A percentile compares a stretch with the other conserved stretches of the same genome.
Evolutionary conservation across 2,888 invertebrate genomes (phyloP).

Genomic region (Morpho achilles): DNA sequence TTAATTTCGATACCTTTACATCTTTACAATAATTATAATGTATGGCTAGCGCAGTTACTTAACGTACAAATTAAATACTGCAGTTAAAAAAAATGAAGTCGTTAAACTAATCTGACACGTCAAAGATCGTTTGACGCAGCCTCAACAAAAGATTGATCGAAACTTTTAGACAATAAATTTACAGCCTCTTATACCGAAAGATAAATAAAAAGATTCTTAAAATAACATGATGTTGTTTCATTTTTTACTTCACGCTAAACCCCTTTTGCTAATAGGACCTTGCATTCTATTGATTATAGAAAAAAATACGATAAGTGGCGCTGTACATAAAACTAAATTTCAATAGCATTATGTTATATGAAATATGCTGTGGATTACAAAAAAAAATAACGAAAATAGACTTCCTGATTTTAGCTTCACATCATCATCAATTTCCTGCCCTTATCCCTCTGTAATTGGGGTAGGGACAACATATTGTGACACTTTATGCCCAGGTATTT

Average conservation of each 20-base stretch:
- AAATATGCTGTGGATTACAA: too few species aligned
- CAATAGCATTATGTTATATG: too few species aligned
- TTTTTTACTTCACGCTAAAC: conserved; percentile 24
- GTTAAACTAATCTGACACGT: conserved; percentile 38
- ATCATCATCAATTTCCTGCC: too few species aligned
- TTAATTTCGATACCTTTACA: conserved; percentile 64
- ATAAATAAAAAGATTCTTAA: conserved; percentile 69
- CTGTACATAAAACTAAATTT: too few species aligned
- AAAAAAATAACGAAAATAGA: too few species aligned
- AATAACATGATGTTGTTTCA: conserved; percentile 49
- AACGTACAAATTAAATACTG: conserved; percentile 26
- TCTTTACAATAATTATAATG: conserved; percentile 46
- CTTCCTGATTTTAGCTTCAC: too few species aligned
- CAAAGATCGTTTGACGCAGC: conserved; percentile 43
- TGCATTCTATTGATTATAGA: too few species aligned
- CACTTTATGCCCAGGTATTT: too few species aligned
- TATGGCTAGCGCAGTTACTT: conserved; percentile 20
- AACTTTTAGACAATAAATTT: conserved; percentile 75
- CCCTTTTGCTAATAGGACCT: too few species aligned
- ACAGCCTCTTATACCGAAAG: conserved; percentile 73
- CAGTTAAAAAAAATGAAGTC: conserved; percentile 30
- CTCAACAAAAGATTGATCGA: conserved; percentile 57
- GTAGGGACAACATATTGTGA: too few species aligned
- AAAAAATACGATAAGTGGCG: too few species aligned
- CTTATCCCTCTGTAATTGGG: too few species aligned